Evolutionary conservation across 2,888 invertebrate species (phyloP).

Genomic region (Epirrhoe tristata): DNA sequence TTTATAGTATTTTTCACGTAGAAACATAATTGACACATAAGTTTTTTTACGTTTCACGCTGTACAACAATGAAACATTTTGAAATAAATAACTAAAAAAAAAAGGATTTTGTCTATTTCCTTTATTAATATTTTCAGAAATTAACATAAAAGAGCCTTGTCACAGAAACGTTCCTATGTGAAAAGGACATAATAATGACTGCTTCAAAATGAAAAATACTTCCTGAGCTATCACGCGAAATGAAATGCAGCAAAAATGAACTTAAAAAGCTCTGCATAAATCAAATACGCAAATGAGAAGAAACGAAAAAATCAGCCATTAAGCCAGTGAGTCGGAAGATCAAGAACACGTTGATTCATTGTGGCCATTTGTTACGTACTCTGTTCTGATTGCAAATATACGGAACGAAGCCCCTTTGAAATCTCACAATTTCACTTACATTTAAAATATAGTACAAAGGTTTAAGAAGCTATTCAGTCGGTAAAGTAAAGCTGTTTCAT

Average conservation of each 20-base stretch:
- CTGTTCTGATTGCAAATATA: conserved; percentile 1
- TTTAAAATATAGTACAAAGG: neutral
- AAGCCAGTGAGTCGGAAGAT: conserved; percentile 74
- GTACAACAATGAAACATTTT: too few relatives aligned
- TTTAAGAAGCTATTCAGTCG: too few relatives aligned
- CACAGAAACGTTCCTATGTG: too few relatives aligned
- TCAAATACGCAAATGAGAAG: conserved; percentile 71
- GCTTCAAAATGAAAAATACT: conserved; percentile 21
- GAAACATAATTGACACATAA: too few relatives aligned
- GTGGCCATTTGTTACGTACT: conserved; percentile 56
- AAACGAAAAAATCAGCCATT: conserved; percentile 70
- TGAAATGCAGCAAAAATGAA: conserved; percentile 40
- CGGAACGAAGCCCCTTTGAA: neutral
- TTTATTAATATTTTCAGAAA: too few relatives aligned
- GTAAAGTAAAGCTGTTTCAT: too few relatives aligned
- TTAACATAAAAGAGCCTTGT: too few relatives aligned
- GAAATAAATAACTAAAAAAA: too few relatives aligned
- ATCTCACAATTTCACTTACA: neutral
- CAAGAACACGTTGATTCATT: conserved; percentile 70
- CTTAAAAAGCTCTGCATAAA: conserved; percentile 66
- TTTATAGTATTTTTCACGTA: too few relatives aligned
- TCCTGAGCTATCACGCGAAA: conserved; percentile 26
- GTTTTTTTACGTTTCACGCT: too few relatives aligned
- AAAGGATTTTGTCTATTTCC: too few relatives aligned
- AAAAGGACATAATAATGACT: too few relatives aligned